phyloP scores from a whole-genome alignment of 2,888 invertebrate genomes.

The Formica aserva region DNA sequence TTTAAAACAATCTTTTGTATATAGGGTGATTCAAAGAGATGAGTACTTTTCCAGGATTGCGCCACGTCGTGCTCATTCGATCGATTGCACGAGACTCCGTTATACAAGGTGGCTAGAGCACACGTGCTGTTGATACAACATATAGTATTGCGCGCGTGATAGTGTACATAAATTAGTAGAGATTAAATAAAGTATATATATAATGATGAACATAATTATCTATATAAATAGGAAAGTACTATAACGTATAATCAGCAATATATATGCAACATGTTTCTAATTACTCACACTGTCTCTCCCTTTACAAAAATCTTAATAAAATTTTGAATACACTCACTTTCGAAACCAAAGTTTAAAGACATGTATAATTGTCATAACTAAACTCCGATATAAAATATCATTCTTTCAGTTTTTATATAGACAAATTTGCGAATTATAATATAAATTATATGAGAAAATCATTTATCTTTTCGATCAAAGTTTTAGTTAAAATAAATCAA shows the following conservation, averaged over 20 bases:
- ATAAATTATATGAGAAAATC: background rate
- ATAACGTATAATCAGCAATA: background rate
- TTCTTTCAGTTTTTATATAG: background rate
- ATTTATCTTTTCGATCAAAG: background rate
- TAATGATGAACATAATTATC: background rate
- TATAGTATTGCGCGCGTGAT: background rate
- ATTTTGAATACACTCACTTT: background rate
- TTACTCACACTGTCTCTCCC: background rate
- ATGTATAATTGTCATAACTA: background rate
- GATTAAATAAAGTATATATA: background rate
- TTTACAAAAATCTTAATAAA: background rate
- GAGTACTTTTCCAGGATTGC: conserved; percentile 63
- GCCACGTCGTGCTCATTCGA: conserved; percentile 58
- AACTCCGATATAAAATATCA: background rate
- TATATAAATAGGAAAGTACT: background rate
- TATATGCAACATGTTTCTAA: background rate
- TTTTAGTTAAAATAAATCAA: background rate
- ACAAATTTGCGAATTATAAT: background rate
- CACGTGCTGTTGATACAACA: background rate
- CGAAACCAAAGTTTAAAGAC: background rate
- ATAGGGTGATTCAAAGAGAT: conserved; percentile 12
- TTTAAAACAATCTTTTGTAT: background rate
- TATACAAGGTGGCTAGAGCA: conserved; percentile 30
- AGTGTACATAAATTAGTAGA: background rate
- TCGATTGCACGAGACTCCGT: conserved; percentile 66